Evolutionary conservation across 2,797 vertebrate species (phyloP), one percentile per base, ranked within the genome.

Genomic region (Artibeus jamaicensis): DNA sequence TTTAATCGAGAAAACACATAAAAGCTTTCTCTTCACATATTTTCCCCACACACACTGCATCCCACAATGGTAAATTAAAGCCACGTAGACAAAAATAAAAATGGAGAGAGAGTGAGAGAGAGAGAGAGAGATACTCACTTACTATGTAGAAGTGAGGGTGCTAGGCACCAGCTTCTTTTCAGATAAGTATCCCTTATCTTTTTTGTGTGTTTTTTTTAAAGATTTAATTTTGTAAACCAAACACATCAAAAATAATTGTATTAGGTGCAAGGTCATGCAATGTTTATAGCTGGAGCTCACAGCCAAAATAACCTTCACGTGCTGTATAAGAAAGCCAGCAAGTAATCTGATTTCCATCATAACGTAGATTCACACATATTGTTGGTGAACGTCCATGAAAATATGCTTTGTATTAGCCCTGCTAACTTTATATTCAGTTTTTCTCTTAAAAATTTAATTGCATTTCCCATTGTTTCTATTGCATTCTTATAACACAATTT

Each of bases 381-480:
- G n/a, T 68, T 86, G 83, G 91, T 84, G 55, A 44, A 89, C 91
- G 88, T 50, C 79, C 83, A 77, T 18, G 42, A 42, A 92, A 96
- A 95, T 95, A 92, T 95, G 97, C 96, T 98, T 97, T 68, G 86
- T 89, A 67, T 97, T 96, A 98, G 48, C 67, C 89, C 94, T 91
- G 93, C 92, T 97, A 86, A 95, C 89, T 94, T 97, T 96, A 83
- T 85, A 87, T 95, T 96, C 92, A 55, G 94, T 91, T 95, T 97
- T 96, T 92, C 71, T 96, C 97, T 95, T 79, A 96, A 96, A 97
- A 93, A 94, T 96, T 94, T 97, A 97, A 96, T 97, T 97, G 96
- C 92, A 95, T 97, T 96, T 96, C 86, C 83, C 86, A 96, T 98
- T 97, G 95, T 97, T 97, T 95, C 95, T 94, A 96, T 89, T 90